These are phyloP conservation scores for Flexamia atlantica DNA, from an alignment of 2,888 invertebrate genomes.

Conservation along the genomic window DNA sequence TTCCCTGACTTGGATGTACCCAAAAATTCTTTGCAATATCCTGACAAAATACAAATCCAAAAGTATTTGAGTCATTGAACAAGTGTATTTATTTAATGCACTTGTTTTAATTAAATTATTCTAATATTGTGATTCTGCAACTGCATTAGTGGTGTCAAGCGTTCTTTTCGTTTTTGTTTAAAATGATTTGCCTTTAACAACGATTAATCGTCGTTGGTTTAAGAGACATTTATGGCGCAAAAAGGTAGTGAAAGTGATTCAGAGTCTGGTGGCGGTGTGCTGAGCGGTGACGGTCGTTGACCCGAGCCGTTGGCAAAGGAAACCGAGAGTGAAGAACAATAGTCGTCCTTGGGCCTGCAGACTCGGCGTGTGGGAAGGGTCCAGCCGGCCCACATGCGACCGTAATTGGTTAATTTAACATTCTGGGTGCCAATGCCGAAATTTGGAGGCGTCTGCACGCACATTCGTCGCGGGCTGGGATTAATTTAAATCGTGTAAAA, in stretches of 20 bases:
- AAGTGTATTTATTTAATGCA: too few relatives aligned
- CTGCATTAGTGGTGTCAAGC: too few relatives aligned
- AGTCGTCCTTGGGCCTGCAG: constrained; percentile 37
- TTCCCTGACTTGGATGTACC: too few relatives aligned
- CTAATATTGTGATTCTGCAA: too few relatives aligned
- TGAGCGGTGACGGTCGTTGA: neutral
- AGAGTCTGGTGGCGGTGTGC: neutral
- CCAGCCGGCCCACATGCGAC: constrained; percentile 27
- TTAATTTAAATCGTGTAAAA: neutral
- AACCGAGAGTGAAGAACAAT: constrained; percentile 52
- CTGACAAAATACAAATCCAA: too few relatives aligned
- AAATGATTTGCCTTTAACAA: too few relatives aligned
- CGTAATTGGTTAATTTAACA: constrained; percentile 51
- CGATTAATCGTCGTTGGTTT: too few relatives aligned
- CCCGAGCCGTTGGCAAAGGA: constrained; percentile 35
- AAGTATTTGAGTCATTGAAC: too few relatives aligned
- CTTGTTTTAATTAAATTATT: too few relatives aligned
- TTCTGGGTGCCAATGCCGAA: constrained; percentile 29
- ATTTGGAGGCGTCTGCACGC: constrained; percentile 33
- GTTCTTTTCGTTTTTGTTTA: too few relatives aligned
- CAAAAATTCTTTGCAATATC: too few relatives aligned
- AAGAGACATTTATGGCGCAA: too few relatives aligned
- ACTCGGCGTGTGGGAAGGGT: constrained; percentile 13
- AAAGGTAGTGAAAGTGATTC: neutral
- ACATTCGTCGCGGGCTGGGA: neutral